These are phyloP conservation scores for Oxycera nigricornis DNA, from an alignment of 2,888 invertebrate species.

Conservation along the genomic window DNA sequence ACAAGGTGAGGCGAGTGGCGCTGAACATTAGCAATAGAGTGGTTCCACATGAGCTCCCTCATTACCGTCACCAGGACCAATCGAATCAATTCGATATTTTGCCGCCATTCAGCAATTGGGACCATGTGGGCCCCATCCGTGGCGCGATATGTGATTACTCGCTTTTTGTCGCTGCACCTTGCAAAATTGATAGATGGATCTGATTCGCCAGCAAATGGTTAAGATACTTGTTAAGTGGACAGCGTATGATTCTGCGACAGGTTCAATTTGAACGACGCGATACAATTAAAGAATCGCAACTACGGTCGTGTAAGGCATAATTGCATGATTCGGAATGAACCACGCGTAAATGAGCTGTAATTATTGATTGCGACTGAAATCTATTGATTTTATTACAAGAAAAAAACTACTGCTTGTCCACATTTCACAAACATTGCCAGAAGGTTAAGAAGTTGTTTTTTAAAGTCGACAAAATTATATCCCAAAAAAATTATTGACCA, in stretches of 20 bases:
- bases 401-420: too few relatives aligned
- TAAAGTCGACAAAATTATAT: too few relatives aligned
- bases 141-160: neutral
- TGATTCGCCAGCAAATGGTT: neutral
- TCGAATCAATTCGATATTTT: conserved; percentile 31
- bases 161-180: neutral
- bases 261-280: neutral
- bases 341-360: too few relatives aligned
- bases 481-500: too few relatives aligned
- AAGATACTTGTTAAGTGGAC: neutral
- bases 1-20: neutral
- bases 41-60: neutral
- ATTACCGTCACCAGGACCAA: conserved; percentile 36
- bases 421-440: too few relatives aligned
- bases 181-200: conserved; percentile 5
- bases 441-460: too few relatives aligned
- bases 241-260: conserved; percentile 4
- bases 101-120: conserved; percentile 16
- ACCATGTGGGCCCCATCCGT: neutral
- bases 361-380: too few relatives aligned
- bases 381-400: too few relatives aligned
- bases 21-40: neutral
- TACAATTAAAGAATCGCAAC: too few relatives aligned
- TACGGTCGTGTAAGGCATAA: too few relatives aligned
- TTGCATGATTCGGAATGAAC: too few relatives aligned